phyloP scores from a whole-genome alignment of 2,888 invertebrate genomes.

The Herminia tarsipennalis region DNA sequence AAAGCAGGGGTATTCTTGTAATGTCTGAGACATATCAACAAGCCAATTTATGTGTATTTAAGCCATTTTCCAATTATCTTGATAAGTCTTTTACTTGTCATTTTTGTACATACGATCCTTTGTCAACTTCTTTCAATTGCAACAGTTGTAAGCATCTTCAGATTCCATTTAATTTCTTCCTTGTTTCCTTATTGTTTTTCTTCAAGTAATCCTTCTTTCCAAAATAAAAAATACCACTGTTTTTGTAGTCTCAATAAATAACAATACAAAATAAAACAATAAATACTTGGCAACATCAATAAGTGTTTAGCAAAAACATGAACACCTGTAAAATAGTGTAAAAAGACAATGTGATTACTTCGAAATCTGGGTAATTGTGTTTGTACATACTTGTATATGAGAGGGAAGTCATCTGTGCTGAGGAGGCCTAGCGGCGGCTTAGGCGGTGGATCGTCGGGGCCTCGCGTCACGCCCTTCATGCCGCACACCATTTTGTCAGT shows the following conservation, averaged over 20 bases:
- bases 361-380: conserved; percentile 29
- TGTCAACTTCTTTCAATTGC: conserved; percentile 13
- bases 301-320: conserved; percentile 54
- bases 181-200: conserved; percentile 24
- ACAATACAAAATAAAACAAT: conserved; percentile 60
- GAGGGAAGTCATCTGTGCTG: conserved; percentile 92
- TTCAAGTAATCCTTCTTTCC: conserved; percentile 33
- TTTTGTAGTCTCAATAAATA: conserved; percentile 61
- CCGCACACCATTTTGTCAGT: conserved; percentile 95
- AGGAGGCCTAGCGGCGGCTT: conserved; percentile 93
- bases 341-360: conserved; percentile 59
- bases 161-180: conserved; percentile 11
- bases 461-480: conserved; percentile 92
- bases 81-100: conserved; percentile 15
- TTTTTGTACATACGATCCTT: not conserved
- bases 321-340: conserved; percentile 70
- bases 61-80: conserved; percentile 31
- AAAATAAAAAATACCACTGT: conserved; percentile 61
- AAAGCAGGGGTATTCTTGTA: conserved; percentile 57
- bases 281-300: conserved; percentile 64
- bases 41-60: conserved; percentile 16
- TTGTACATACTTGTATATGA: conserved; percentile 92
- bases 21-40: conserved; percentile 16
- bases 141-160: conserved; percentile 21
- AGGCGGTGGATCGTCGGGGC: conserved; percentile 89